Evolutionary conservation across 2,888 invertebrate species (phyloP), one percentile per base, ranked within the genome.

Genomic region (Rambutsinella grinnellia): DNA sequence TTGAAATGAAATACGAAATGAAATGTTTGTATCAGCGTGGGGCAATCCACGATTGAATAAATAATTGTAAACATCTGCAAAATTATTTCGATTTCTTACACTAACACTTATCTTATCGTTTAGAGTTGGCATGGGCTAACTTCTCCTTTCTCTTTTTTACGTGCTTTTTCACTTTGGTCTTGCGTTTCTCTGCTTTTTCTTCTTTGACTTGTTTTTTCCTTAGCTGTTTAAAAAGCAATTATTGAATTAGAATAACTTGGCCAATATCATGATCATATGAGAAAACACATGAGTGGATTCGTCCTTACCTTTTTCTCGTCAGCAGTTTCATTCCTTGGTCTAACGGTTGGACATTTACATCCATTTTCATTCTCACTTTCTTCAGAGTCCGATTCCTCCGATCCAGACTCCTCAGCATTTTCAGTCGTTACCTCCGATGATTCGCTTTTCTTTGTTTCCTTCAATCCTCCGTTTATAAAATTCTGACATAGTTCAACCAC

Each of bases 141-240:
- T 92, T 93, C 85, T 95, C 94, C 85, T 94, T 92, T 81, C 94
- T 89, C 85, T 97, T 98, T 86, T 99, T 99, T 0, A 97, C 87
- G 86, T 97, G 95, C 86, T 99, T 99, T 84, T 96, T 96, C 0
- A 94, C 90, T 89, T 99, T 99, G 0, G 88, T 89, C 89, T 95
- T 94, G 60, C 97, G 89, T 85, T 93, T 95, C 82, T 97, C 96
- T 0, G 96, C 93, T 85, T 95, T 91, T 63, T 92, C 93, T 63
- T 94, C 94, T 87, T 96, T 97, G 0, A 97, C 89, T 0, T 92
- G 92, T 84, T 95, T 93, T 85, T 99, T 99, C 28, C 98, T 90
- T 3, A 91, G 91, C 88, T 90, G 81, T 36, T 8, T 36, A 36
- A 36, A 36, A 36, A 36, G 36, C 36, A 36, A 13, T 13, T 36